Conservation (phyloP, 2,888 invertebrate species). For the Metopia argyrocephala region DNA sequence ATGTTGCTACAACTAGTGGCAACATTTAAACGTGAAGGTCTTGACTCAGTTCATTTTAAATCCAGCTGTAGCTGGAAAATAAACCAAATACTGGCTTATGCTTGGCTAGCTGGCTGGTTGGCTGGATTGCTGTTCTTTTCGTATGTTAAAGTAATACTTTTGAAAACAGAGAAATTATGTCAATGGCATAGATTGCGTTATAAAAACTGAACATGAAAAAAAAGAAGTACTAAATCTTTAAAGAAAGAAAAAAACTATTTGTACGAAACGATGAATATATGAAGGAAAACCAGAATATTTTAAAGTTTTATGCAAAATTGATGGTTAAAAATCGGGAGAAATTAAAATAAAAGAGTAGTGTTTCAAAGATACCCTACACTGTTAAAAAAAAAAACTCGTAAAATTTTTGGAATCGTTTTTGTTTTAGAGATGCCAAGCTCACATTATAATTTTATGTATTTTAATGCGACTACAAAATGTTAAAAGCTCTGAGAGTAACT, state of each 20-base stretch:
- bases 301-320: conserved; percentile 50
- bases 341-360: neutral
- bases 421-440: too few relatives aligned
- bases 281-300: conserved; percentile 6
- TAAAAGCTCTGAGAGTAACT: too few relatives aligned
- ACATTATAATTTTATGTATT: too few relatives aligned
- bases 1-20: conserved; percentile 32
- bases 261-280: neutral
- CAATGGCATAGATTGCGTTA: conserved; percentile 63
- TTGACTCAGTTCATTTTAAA: conserved; percentile 62
- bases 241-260: conserved; percentile 23
- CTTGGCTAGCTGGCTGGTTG: conserved; percentile 14
- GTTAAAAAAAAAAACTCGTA: too few relatives aligned
- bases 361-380: neutral
- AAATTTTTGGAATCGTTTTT: too few relatives aligned
- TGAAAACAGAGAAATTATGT: conserved; percentile 59
- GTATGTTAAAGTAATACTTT: conserved; percentile 21
- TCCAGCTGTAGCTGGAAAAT: conserved; percentile 10
- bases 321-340: conserved; percentile 29
- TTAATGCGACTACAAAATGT: too few relatives aligned
- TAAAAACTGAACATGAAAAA: neutral
- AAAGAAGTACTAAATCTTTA: neutral
- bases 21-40: conserved; percentile 66
- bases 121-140: conserved; percentile 24
- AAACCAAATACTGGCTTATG: conserved; percentile 11